A percentile compares a stretch with the other conserved stretches of the same genome.
Evolutionary conservation across 2,113 vertebrate species (phyloP).

Genomic region (Trichechus manatus): DNA sequence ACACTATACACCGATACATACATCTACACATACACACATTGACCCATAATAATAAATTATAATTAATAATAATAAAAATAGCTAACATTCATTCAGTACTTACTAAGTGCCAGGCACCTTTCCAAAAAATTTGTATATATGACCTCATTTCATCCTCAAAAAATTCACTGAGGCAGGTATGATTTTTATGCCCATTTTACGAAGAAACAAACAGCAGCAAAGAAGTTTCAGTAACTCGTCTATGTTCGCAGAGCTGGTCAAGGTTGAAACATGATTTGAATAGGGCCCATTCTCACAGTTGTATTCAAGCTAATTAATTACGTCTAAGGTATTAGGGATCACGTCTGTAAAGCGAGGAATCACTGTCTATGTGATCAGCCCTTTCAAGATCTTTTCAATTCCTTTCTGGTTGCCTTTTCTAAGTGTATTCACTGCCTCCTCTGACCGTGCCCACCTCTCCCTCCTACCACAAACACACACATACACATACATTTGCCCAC

Average conservation of each 20-base stretch:
- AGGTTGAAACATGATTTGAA: neutral
- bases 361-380: neutral
- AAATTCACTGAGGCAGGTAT: neutral
- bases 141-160: neutral
- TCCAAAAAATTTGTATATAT: neutral
- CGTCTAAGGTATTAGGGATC: neutral
- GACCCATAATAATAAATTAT: neutral
- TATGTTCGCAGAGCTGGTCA: neutral
- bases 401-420: neutral
- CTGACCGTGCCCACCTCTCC: neutral
- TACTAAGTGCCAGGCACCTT: neutral
- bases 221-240: neutral
- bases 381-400: neutral
- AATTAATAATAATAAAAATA: neutral
- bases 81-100: neutral
- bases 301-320: neutral
- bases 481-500: neutral
- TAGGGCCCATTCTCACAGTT: neutral
- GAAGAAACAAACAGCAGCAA: neutral
- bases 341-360: neutral
- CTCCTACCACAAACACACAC: neutral
- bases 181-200: conserved; percentile 20
- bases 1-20: neutral
- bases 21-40: neutral
- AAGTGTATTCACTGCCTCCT: neutral